Conservation (phyloP, 2,888 invertebrate genomes). For the Quadroppia sp. region DNA sequence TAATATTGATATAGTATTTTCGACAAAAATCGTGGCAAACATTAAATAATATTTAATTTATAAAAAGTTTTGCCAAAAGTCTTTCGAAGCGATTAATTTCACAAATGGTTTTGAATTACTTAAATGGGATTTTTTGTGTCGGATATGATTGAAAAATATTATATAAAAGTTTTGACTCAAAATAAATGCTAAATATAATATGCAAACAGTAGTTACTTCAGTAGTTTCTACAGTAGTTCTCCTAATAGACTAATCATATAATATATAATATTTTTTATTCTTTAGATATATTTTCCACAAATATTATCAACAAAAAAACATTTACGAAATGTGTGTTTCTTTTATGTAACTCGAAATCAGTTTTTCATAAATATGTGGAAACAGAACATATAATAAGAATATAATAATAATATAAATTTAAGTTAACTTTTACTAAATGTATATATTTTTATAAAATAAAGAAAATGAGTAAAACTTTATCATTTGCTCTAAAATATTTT, state of each 20-base stretch:
- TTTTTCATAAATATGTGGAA: neutral
- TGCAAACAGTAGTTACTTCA: neutral
- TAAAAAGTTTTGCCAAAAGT: neutral
- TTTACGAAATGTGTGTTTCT: neutral
- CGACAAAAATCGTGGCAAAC: no score
- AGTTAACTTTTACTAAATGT: no score
- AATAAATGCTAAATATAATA: neutral
- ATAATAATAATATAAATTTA: no score
- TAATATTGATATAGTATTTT: neutral
- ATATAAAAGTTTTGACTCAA: no score
- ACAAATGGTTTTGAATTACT: slow-evolving; percentile 13
- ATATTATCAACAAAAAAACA: neutral
- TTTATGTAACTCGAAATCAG: slow-evolving; percentile 19
- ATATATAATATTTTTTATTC: neutral
- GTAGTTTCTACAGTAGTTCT: no score
- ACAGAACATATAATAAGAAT: neutral
- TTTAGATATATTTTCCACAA: neutral
- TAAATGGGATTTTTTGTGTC: neutral
- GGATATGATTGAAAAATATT: neutral
- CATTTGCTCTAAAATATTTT: no score
- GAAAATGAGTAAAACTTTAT: neutral
- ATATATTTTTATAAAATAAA: no score
- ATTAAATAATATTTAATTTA: neutral
- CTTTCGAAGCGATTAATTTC: slow-evolving; percentile 6
- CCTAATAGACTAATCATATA: neutral